Evolutionary conservation across 2,113 vertebrate species (phyloP), one percentile per base, ranked within the genome.

Genomic region (Oreochromis aureus): DNA sequence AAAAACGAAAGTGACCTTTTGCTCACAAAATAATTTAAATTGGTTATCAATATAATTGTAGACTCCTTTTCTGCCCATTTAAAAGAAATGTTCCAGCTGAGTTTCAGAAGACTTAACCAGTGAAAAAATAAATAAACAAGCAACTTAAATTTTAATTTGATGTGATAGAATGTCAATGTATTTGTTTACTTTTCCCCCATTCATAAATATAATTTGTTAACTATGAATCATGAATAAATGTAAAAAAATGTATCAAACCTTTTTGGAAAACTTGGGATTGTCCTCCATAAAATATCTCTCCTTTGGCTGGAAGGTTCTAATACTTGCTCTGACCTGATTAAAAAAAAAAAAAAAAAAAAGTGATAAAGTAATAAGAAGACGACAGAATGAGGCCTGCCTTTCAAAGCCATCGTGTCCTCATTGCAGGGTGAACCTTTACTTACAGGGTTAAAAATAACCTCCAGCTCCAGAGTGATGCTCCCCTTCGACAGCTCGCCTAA

Each of bases 361-460:
- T 10, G 63, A 84, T n/a, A 44, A 48, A 55, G 69, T 39, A 10
- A 32, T 58, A 41, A 88, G 46, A 81, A 44, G 24, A 63, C 6
- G 81, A 89, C 48, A 90, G 85, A 81, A 79, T 86, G 54, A 82
- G 86, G 46, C 51, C 79, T 34, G 30, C 82, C 59, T 56, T 86
- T 78, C 82, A 87, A 11, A 54, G 6, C 36, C 30, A 56, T 69
- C 22, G 13, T 83, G 83, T 81, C 82, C 55, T 87, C 32, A 81
- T 61, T 73, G 73, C 71, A 48, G 41, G 51, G 34, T 71, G 80
- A 82, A 90, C 81, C 61, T 78, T 76, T 86, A 97, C 97, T 98
- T 94, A 99, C 99, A 55, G 98, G 97, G 96, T 99, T 99, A 95
- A 97, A 99, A 56, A 99, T 96, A 87, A 99, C 93, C 78, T 99